Percentiles rank a stretch among this genome's conserved stretches.
These are phyloP conservation scores for Blastobasis lacticolella DNA, from an alignment of 2,888 invertebrate species.

Conservation along the genomic window DNA sequence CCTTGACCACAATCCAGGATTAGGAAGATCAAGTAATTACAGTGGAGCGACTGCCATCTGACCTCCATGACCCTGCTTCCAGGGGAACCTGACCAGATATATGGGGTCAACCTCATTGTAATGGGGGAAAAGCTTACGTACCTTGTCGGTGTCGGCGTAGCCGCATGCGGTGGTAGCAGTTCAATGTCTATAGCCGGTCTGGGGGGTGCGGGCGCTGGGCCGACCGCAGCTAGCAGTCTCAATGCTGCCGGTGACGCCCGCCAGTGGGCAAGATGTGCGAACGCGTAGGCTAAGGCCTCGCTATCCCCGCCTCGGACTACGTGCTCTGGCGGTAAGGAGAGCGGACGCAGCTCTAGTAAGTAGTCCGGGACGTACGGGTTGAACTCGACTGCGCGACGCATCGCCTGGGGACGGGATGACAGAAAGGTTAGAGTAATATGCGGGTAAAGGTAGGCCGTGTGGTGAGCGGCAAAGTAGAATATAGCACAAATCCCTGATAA, in stretches of 20 bases:
- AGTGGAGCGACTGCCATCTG: too few relatives aligned
- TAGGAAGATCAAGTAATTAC: too few relatives aligned
- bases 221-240: slow-evolving; percentile 89
- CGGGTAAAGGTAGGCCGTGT: too few relatives aligned
- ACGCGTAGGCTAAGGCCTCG: slow-evolving; percentile 97
- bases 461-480: too few relatives aligned
- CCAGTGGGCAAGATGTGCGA: slow-evolving; percentile 97
- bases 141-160: slow-evolving; percentile 31
- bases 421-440: too few relatives aligned
- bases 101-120: too few relatives aligned
- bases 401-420: slow-evolving; percentile 15
- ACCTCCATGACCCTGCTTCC: too few relatives aligned
- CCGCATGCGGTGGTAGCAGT: slow-evolving; percentile 85
- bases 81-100: too few relatives aligned
- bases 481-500: too few relatives aligned
- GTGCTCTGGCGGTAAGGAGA: slow-evolving; percentile 97
- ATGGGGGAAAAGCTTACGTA: too few relatives aligned
- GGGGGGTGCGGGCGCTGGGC: slow-evolving; percentile 91
- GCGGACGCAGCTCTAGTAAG: slow-evolving; percentile 93
- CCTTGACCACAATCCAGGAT: too few relatives aligned
- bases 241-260: slow-evolving; percentile 96
- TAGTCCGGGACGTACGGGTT: slow-evolving; percentile 99
- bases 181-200: slow-evolving; percentile 62
- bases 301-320: slow-evolving; percentile 96
- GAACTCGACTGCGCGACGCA: slow-evolving; percentile 95